phyloP scores from a whole-genome alignment of 2,113 vertebrate genomes.

The Pygathrix nemaeus region DNA sequence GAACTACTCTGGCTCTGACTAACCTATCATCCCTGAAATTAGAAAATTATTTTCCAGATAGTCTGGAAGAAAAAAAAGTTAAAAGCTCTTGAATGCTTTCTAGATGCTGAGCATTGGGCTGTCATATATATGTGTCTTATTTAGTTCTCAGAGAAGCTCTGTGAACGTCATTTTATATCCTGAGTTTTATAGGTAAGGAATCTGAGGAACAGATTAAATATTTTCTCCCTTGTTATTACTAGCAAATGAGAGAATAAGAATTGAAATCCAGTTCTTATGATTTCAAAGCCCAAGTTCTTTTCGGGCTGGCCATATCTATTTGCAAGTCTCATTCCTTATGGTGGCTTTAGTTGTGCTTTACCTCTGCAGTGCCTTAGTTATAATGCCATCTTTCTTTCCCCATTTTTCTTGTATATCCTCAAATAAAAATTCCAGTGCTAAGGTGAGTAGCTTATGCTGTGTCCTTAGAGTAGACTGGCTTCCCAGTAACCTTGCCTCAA shows the following conservation, averaged over 20 bases:
- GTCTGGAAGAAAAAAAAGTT: neutral
- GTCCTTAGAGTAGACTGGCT: neutral
- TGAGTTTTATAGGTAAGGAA: neutral
- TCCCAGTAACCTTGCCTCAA: neutral
- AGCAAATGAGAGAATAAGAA: neutral
- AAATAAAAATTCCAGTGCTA: neutral
- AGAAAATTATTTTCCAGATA: neutral
- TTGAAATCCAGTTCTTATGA: neutral
- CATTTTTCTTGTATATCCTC: neutral
- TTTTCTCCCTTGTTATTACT: neutral
- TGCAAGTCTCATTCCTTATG: neutral
- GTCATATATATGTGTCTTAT: neutral
- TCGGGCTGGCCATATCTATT: neutral
- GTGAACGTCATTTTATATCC: neutral
- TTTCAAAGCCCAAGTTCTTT: neutral
- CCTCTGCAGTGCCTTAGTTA: neutral
- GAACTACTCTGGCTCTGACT: neutral
- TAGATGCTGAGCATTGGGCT: neutral
- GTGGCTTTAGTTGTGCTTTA: neutral
- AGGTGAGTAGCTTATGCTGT: neutral
- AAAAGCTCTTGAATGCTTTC: neutral
- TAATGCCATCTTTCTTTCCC: accelerated
- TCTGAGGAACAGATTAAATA: neutral
- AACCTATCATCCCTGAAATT: neutral
- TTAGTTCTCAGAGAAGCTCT: neutral